A percentile compares a stretch with the other conserved stretches of the same genome.
Evolutionary conservation across 1,140 invertebrate genomes (phyloP).

Genomic region (Drosophila azteca): DNA sequence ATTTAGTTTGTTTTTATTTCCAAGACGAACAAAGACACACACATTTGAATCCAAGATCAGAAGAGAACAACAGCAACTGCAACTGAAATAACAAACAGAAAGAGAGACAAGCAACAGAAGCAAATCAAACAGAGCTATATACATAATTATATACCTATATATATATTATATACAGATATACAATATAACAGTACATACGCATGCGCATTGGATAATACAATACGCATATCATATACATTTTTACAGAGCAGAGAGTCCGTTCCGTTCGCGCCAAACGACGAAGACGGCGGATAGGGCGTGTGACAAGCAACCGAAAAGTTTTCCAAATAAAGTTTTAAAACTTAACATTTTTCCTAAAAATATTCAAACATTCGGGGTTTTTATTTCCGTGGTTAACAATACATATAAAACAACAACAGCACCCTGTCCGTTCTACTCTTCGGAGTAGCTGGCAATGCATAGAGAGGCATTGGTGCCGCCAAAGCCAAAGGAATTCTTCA

Average conservation of each 20-base stretch:
- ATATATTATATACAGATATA: constrained; percentile 73
- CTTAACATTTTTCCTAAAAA: constrained; percentile 80
- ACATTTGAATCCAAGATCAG: constrained; percentile 1
- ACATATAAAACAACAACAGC: constrained; percentile 21
- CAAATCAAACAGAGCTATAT: constrained; percentile 82
- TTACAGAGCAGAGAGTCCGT: constrained; percentile 58
- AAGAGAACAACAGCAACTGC: constrained; percentile 10
- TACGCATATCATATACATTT: constrained; percentile 37
- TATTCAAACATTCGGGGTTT: constrained; percentile 39
- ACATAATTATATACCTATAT: constrained; percentile 73
- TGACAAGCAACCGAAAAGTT: constrained; percentile 70
- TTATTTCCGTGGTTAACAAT: constrained; percentile 50
- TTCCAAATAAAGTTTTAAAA: constrained; percentile 83
- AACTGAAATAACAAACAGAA: constrained; percentile 40
- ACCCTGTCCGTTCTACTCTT: neutral
- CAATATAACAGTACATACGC: constrained; percentile 67
- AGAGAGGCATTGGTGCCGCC: constrained; percentile 98
- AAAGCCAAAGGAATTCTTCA: constrained; percentile 99
- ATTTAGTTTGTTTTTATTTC: constrained; percentile 23
- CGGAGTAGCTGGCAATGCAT: constrained; percentile 86
- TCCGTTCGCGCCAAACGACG: constrained; percentile 12
- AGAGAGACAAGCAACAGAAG: constrained; percentile 72
- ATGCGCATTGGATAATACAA: constrained; percentile 49
- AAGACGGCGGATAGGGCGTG: constrained; percentile 26
- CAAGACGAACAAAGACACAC: neutral